These are phyloP conservation scores for Brachionus asplanchnoidis DNA, from an alignment of 1,140 invertebrate genomes.

Conservation along the genomic window DNA sequence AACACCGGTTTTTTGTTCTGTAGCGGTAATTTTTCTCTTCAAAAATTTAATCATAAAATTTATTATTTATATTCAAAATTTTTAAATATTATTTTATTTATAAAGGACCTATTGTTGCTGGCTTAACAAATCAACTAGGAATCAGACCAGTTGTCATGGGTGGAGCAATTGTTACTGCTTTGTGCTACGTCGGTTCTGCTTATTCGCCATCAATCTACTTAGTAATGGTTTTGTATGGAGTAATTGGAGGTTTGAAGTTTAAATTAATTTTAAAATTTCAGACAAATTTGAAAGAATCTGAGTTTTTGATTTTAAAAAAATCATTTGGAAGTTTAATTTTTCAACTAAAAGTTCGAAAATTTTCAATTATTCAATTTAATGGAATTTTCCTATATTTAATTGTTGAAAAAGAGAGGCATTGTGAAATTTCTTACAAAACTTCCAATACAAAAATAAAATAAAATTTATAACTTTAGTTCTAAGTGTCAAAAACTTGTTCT, in stretches of 20 bases:
- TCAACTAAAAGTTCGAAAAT: too few species aligned
- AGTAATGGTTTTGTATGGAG: constrained; percentile 73
- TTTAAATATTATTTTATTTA: not conserved
- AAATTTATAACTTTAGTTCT: too few species aligned
- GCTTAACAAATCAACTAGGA: constrained; percentile 75
- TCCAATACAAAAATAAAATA: too few species aligned
- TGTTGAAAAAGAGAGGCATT: too few species aligned
- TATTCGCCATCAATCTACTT: constrained; percentile 70
- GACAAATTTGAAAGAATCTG: too few species aligned
- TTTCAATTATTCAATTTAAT: too few species aligned
- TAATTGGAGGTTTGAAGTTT: constrained; percentile 61
- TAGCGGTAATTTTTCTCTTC: not conserved
- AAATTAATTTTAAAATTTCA: not conserved
- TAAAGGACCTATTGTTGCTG: constrained; percentile 80
- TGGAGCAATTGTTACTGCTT: constrained; percentile 70
- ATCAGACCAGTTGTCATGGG: constrained; percentile 79
- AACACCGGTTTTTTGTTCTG: constrained; percentile 39
- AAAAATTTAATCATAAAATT: too few species aligned
- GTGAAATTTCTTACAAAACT: too few species aligned
- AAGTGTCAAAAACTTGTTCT: too few species aligned
- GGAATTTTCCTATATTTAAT: too few species aligned
- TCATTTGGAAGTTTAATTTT: too few species aligned
- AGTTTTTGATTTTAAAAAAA: too few species aligned
- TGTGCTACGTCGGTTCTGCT: constrained; percentile 71
- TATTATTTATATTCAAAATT: not conserved